Conservation (phyloP, 1,140 invertebrate species). For the Cepaea nemoralis region DNA sequence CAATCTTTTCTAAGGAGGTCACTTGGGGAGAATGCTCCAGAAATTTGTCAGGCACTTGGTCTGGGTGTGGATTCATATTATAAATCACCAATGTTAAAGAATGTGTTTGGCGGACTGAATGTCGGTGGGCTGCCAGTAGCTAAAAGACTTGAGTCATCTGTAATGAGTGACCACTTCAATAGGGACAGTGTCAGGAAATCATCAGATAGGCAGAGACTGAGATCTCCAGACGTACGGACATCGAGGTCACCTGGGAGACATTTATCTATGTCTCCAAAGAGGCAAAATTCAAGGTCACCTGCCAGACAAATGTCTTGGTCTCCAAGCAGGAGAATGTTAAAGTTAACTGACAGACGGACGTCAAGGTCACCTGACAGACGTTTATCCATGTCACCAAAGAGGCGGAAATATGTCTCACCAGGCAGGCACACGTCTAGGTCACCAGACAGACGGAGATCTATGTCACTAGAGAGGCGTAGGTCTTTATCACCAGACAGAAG, state of each 20-base stretch:
- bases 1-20: background rate
- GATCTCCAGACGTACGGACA: background rate
- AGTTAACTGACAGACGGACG: background rate
- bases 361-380: slow-evolving; percentile 9
- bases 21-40: background rate
- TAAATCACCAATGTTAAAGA: no score
- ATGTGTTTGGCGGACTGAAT: no score
- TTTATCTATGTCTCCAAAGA: background rate
- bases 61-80: background rate
- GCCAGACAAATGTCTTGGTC: background rate
- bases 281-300: background rate
- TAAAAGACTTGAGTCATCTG: background rate
- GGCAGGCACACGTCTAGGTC: background rate
- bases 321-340: background rate
- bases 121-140: background rate
- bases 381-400: background rate
- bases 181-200: background rate
- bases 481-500: background rate
- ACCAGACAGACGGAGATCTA: background rate
- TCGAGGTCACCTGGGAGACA: background rate
- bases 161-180: background rate
- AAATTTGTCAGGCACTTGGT: background rate
- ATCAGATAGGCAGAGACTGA: background rate
- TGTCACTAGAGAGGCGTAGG: background rate
- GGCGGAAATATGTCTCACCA: background rate